These are phyloP conservation scores for Montipora efflorescens DNA, from an alignment of 64 coral and sea anemone genomes.

Conservation along the genomic window DNA sequence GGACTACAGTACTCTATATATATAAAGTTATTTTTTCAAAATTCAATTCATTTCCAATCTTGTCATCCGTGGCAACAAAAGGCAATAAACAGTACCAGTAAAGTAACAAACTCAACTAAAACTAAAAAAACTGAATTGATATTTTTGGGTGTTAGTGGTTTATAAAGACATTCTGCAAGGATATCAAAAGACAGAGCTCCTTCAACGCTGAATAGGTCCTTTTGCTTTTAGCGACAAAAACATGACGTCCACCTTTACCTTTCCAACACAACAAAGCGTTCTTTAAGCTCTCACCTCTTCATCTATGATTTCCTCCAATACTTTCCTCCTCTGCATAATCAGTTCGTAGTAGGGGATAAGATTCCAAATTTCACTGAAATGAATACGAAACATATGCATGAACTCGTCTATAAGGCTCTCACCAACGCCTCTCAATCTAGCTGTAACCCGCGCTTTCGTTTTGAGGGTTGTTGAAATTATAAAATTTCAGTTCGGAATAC, in stretches of 20 bases:
- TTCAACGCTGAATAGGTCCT: no score
- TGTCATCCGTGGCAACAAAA: background rate
- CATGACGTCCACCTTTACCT: background rate
- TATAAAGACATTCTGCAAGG: no score
- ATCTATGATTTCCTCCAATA: background rate
- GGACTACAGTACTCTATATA: no score
- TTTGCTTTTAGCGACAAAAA: background rate
- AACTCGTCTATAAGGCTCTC: background rate
- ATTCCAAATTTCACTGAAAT: slow-evolving; percentile 34
- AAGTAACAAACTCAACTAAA: background rate
- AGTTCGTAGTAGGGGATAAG: slow-evolving; percentile 10
- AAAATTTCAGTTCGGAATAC: no score
- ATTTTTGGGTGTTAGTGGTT: no score
- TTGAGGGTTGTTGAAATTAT: no score
- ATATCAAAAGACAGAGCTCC: no score
- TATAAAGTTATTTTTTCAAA: no score
- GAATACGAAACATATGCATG: background rate
- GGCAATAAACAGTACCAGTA: background rate
- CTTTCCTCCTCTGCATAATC: background rate
- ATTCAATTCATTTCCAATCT: no score
- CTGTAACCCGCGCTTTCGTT: no score
- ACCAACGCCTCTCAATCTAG: background rate
- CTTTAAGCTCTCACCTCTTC: slow-evolving; percentile 6
- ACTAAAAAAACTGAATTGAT: background rate
- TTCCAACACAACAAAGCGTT: background rate